Conservation (phyloP, 2,113 vertebrate species). For the Vidua macroura region DNA sequence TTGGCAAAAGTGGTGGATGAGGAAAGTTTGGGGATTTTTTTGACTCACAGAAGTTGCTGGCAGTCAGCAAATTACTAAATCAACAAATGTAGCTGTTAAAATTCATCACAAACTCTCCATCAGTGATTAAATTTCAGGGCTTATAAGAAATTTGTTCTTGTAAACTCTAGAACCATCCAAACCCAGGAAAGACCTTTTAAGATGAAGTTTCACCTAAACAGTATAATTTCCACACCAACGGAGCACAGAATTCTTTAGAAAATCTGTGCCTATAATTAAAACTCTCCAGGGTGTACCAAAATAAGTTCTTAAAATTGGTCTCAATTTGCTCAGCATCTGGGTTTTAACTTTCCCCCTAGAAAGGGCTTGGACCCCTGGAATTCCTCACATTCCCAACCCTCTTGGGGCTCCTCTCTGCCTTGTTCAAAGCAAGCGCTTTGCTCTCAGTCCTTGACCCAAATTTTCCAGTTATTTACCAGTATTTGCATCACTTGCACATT, state of each 20-base stretch:
- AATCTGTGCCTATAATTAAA: background rate
- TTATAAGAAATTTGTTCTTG: background rate
- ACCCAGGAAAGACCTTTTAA: background rate
- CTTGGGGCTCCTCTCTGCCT: background rate
- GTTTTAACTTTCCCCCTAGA: background rate
- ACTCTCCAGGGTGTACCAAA: rapidly evolving
- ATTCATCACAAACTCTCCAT: background rate
- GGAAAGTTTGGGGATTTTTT: background rate
- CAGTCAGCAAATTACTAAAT: background rate
- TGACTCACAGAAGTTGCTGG: background rate
- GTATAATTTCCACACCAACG: background rate
- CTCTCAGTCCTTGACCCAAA: background rate
- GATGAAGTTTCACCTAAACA: background rate
- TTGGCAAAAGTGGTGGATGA: background rate
- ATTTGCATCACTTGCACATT: background rate
- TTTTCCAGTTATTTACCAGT: background rate
- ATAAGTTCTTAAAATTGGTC: background rate
- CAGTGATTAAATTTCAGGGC: background rate
- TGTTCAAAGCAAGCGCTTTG: rapidly evolving
- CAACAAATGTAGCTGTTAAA: background rate
- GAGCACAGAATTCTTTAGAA: background rate
- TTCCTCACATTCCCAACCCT: background rate
- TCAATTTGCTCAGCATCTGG: background rate
- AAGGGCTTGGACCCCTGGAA: rapidly evolving
- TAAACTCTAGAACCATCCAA: background rate